phyloP scores from a whole-genome alignment of 2,113 vertebrate species.

The Lichenostomus cassidix region DNA sequence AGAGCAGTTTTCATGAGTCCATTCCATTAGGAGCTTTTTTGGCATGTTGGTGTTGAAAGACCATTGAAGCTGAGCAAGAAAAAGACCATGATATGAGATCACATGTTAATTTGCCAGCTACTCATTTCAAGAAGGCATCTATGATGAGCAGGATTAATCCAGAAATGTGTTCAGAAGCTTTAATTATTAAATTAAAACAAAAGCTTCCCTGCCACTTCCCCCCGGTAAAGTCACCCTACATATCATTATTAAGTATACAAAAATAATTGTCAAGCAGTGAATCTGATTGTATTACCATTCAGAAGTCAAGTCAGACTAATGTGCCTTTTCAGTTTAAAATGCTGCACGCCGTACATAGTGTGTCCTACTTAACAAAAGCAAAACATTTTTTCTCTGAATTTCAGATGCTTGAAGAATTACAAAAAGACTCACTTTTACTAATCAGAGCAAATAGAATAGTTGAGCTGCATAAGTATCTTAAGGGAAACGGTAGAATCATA shows the following conservation, averaged over 20 bases:
- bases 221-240: not conserved
- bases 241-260: not conserved
- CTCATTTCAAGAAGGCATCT: not conserved
- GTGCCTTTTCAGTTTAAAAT: not conserved
- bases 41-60: not conserved
- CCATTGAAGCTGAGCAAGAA: not conserved
- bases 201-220: not conserved
- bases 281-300: not conserved
- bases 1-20: not conserved
- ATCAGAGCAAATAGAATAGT: not conserved
- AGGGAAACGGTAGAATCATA: not conserved
- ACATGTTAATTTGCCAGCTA: not conserved
- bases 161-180: not conserved
- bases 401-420: not conserved
- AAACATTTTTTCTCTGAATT: not conserved
- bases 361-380: not conserved
- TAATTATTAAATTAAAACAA: not conserved
- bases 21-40: not conserved
- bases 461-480: not conserved
- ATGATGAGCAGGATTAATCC: not conserved
- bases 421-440: not conserved
- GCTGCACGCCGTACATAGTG: not conserved
- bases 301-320: not conserved
- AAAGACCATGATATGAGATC: not conserved
- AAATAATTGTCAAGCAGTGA: not conserved